Conservation (phyloP, 2,113 vertebrate species). For the Atractosteus spatula region DNA sequence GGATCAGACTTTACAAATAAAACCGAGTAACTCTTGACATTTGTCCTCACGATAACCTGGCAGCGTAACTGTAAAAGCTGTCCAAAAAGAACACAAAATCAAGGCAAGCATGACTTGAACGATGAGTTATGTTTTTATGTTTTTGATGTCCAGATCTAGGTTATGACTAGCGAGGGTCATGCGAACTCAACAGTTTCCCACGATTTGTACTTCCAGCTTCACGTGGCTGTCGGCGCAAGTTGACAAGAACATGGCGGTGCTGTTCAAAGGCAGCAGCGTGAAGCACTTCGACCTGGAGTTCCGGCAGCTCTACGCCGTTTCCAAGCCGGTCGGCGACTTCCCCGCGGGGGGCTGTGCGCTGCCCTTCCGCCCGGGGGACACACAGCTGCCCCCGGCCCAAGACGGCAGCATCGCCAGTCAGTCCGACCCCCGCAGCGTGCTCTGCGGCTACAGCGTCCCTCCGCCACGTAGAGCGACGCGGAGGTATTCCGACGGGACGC, state of each 20-base stretch:
- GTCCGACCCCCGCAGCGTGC: background rate
- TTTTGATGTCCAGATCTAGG: background rate
- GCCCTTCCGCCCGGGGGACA: background rate
- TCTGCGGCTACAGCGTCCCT: background rate
- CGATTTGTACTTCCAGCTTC: slow-evolving; percentile 64
- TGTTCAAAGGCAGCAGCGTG: slow-evolving; percentile 73
- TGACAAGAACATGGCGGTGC: slow-evolving; percentile 77
- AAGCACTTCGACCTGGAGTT: slow-evolving; percentile 82
- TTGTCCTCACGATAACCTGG: too few relatives aligned
- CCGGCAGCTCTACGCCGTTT: slow-evolving; percentile 70
- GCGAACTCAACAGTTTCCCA: background rate
- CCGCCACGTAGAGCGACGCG: background rate
- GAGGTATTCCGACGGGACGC: background rate
- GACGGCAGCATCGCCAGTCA: background rate
- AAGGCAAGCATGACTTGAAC: too few relatives aligned
- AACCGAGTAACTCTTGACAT: too few relatives aligned
- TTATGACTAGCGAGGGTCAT: too few relatives aligned
- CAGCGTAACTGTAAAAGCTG: too few relatives aligned
- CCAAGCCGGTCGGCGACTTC: slow-evolving; percentile 69
- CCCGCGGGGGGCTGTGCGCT: background rate
- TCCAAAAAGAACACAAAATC: too few relatives aligned
- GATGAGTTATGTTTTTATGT: slow-evolving; percentile 2
- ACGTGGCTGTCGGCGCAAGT: slow-evolving; percentile 87
- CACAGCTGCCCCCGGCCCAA: background rate
- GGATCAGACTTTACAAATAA: too few relatives aligned